Base-by-base conservation (phyloP, 2,113 vertebrate species). In the Anthoscopus minutus region DNA sequence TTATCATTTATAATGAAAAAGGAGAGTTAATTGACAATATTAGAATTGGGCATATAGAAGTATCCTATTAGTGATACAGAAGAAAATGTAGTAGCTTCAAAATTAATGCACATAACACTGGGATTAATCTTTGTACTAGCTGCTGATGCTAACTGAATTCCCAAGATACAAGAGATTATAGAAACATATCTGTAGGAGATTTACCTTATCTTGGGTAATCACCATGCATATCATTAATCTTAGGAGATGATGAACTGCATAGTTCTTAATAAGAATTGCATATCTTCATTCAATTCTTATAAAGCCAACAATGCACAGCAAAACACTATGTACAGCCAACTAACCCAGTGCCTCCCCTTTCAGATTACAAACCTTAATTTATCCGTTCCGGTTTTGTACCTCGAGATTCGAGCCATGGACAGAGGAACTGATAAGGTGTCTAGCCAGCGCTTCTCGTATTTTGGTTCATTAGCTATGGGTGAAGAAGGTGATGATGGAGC, bases 391-490 rank as follows among this genome's bases (percentile, higher is more conserved):
- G 98, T 96, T 98, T 98, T 99, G 97, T 98, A 98, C 96, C 99
- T 98, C 18, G 98, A 99, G 97, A 99, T 98, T 92, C 98, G 98
- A 97, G 99, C 98, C 98, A 99, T 98, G 77, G 97, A 97, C 97
- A 99, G 92, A 95, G 99, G 98, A 94, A 99, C 95, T 23, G 98
- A 98, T 94, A 99, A 96, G 33, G 98, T 93, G 78, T 99, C 99
- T 86, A 99, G 97, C 99, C 99, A 99, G 95, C 97, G 98, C 96
- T 99, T 99, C 98, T 99, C 98, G 4, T 99, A 99, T 97, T 98
- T 99, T 98, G 98, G 98, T 98, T 99, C 98, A 95, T 98, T 98
- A 98, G 98, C 98, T 96, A 97, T 97, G 93, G 98, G 99, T 88
- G 98, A 99, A 69, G 98, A 98, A 93, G 98, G 98, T 20, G 98